Percentiles rank a stretch among this genome's conserved stretches.
Evolutionary conservation across 2,888 invertebrate species (phyloP).

Genomic region (Netelia virgata): DNA sequence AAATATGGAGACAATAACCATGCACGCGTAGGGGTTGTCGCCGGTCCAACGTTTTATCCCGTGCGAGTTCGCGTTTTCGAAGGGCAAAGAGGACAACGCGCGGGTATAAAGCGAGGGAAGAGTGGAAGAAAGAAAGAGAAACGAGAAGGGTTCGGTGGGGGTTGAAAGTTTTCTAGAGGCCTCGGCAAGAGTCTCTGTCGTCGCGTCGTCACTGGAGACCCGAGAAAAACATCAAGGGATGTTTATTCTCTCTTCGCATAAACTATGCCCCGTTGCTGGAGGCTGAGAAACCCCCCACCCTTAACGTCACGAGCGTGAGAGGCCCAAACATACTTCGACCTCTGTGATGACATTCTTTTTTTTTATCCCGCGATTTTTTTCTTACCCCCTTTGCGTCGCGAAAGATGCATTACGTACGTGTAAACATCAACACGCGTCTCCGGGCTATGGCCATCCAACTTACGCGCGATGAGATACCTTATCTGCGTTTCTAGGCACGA

Average conservation of each 20-base stretch:
- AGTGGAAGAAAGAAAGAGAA: slow-evolving; percentile 39
- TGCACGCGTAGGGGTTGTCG: background rate
- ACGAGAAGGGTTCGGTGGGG: slow-evolving; percentile 13
- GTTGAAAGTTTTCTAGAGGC: slow-evolving; percentile 47
- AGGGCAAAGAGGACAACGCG: slow-evolving; percentile 13
- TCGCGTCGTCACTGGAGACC: slow-evolving; percentile 51
- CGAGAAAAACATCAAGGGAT: slow-evolving; percentile 70
- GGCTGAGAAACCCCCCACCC: background rate
- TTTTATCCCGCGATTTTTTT: slow-evolving; percentile 23
- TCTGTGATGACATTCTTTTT: slow-evolving; percentile 24
- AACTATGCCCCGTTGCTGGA: slow-evolving; percentile 23
- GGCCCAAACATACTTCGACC: slow-evolving; percentile 49
- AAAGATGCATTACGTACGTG: slow-evolving; percentile 35
- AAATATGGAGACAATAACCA: slow-evolving; percentile 24
- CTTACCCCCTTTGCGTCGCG: slow-evolving; percentile 18
- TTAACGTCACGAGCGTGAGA: background rate
- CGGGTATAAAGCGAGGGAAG: slow-evolving; percentile 33
- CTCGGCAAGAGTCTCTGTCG: slow-evolving; percentile 38
- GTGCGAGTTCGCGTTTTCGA: slow-evolving; percentile 23
- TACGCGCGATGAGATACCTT: slow-evolving; percentile 20
- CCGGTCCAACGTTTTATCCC: background rate
- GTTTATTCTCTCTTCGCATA: slow-evolving; percentile 63
- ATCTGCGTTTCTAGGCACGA: slow-evolving; percentile 19
- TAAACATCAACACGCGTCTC: slow-evolving; percentile 28
- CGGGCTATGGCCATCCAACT: slow-evolving; percentile 8